These are phyloP conservation scores for Rhinolophus ferrumequinum DNA, from an alignment of 2,113 vertebrate genomes.

Conservation along the genomic window DNA sequence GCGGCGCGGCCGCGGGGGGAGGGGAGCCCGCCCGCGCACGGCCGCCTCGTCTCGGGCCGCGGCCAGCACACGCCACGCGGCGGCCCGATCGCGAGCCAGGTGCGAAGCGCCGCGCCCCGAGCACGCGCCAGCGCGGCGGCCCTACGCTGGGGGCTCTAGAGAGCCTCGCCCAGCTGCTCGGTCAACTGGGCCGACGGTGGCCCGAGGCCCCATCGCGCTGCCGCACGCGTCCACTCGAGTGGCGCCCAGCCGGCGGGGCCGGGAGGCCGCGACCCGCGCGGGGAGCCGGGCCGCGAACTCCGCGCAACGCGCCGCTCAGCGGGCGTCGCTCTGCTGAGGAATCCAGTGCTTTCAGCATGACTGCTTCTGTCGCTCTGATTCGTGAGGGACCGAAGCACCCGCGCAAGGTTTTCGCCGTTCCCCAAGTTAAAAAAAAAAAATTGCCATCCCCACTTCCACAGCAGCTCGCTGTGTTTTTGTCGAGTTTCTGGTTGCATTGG, in stretches of 20 bases:
- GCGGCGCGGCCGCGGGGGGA: background rate
- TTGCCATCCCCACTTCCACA: slow-evolving; percentile 21
- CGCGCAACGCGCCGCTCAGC: slow-evolving; percentile 16
- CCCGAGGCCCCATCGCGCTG: slow-evolving; percentile 22
- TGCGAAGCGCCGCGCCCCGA: slow-evolving; percentile 40
- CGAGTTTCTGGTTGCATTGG: slow-evolving; percentile 57
- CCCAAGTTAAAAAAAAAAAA: slow-evolving; percentile 66
- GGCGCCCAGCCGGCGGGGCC: background rate
- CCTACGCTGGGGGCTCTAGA: background rate
- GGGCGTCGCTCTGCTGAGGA: slow-evolving; percentile 64
- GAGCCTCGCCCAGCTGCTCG: background rate
- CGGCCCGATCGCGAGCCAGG: background rate
- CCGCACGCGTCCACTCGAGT: background rate
- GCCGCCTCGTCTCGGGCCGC: background rate
- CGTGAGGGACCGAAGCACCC: slow-evolving; percentile 54
- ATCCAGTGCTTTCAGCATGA: slow-evolving; percentile 70
- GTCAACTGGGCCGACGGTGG: too few species aligned
- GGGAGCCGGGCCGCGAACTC: background rate
- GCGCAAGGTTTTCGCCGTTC: slow-evolving; percentile 65
- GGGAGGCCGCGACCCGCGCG: background rate
- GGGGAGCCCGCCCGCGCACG: slow-evolving; percentile 40
- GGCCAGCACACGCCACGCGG: background rate
- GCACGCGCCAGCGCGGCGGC: background rate
- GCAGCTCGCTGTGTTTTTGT: slow-evolving; percentile 54
- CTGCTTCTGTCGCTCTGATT: slow-evolving; percentile 62